Percentiles rank a stretch among this genome's conserved stretches.
These are phyloP conservation scores for Henicopernis longicauda DNA, from an alignment of 2,113 vertebrate species.

Conservation along the genomic window DNA sequence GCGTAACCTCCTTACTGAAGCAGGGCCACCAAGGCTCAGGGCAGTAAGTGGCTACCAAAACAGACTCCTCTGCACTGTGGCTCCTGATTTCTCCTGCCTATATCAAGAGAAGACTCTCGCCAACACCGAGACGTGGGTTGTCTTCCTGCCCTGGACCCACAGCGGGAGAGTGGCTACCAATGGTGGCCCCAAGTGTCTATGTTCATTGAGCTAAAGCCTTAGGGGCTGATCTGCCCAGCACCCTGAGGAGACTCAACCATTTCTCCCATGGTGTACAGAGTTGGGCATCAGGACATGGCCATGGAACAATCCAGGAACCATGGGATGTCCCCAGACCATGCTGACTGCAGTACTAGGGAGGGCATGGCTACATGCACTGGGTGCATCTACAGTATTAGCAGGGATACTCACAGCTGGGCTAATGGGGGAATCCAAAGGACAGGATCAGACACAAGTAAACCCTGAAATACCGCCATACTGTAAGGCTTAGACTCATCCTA, in stretches of 20 bases:
- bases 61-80: background rate
- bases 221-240: background rate
- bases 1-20: background rate
- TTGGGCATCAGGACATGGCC: fast-evolving
- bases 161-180: background rate
- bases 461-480: background rate
- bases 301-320: background rate
- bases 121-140: background rate
- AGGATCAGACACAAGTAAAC: background rate
- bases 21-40: background rate
- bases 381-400: background rate
- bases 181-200: background rate
- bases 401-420: background rate
- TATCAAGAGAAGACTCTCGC: background rate
- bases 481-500: background rate
- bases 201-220: background rate
- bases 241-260: background rate
- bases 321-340: too few relatives aligned
- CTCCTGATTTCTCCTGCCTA: background rate
- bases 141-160: background rate
- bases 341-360: background rate
- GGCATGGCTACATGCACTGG: background rate
- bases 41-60: background rate
- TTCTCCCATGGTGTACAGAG: background rate
- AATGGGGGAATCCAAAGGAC: background rate